Evolutionary conservation across 1,140 invertebrate species (phyloP), one percentile per base, ranked within the genome.

Genomic region (Drosophila burlai): DNA sequence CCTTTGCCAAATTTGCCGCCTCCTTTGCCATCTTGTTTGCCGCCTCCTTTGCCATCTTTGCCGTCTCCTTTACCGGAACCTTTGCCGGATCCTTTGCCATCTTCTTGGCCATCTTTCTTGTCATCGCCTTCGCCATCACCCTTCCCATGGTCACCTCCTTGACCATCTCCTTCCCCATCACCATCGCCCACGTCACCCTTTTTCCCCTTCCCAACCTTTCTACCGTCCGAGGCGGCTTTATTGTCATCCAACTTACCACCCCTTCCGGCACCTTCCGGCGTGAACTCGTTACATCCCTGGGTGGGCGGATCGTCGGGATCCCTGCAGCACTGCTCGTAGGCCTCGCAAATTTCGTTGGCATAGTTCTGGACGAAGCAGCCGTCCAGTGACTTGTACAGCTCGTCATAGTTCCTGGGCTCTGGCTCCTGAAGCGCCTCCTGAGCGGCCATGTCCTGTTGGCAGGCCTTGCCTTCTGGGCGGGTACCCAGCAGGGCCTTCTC

Each of bases 361-460:
- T 46, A 16, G 2, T 61, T 4, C 10, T 49, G 50, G 9, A 68
- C 60, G 29, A 89, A 89, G 36, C 84, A 90, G 10, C 16, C 24
- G 1, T 66, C 11, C 7, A 89, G 45, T 1, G 80, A 43, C 9
- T 58, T 29, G 54, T 81, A 89, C 2, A 89, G 60, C 52, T 89
- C 85, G 0, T 89, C 84, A 40, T 89, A 89, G 55, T 90, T 75
- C 21, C 26, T 50, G 5, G 84, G 84, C 49, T 87, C 84, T 7
- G 60, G 46, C 4, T 61, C 21, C 9, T 6, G 26, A 4, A 4
- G 1, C 4, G 7, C 0, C 24, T 58, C 21, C 3, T 31, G 13
- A 16, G 31, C 47, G 13, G 29, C 31, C 42, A 52, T 7, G 1
- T 46, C 50, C 4, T 10, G 24, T 4, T 61, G 40, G 8, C 72